Evolutionary conservation across 2,797 vertebrate species (phyloP).

Genomic region (Hipposideros larvatus): DNA sequence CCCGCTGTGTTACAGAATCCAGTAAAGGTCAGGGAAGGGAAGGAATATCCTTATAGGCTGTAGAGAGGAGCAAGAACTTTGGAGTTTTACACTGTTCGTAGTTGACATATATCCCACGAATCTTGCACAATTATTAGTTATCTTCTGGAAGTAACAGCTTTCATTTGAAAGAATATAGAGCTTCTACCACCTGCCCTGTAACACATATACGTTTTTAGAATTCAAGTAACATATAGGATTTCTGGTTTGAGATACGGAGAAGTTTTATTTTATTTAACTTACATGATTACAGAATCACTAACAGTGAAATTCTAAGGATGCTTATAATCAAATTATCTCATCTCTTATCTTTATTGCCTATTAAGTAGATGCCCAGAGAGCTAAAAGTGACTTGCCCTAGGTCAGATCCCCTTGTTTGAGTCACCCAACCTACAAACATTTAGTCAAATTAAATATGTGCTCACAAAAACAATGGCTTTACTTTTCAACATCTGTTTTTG

Average conservation of each 20-base stretch:
- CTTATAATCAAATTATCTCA: conserved; percentile 33
- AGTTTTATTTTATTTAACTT: conserved; percentile 50
- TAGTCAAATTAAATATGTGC: background rate
- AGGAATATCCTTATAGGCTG: background rate
- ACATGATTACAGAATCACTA: background rate
- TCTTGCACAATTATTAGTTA: conserved; percentile 44
- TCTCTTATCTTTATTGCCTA: background rate
- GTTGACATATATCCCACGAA: background rate
- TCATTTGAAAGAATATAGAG: background rate
- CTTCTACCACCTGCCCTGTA: background rate
- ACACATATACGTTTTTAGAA: conserved; percentile 11
- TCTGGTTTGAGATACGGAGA: background rate
- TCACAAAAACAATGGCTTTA: background rate
- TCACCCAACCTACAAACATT: background rate
- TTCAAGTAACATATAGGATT: background rate
- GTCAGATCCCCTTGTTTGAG: background rate
- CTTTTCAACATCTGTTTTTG: background rate
- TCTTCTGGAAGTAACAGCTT: conserved; percentile 35
- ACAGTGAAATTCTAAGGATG: background rate
- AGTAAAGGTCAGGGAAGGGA: conserved; percentile 50
- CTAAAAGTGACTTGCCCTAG: background rate
- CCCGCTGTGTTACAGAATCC: background rate
- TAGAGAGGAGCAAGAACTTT: background rate
- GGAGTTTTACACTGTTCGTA: conserved; percentile 52
- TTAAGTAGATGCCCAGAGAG: background rate